Evolutionary conservation across 2,113 vertebrate species (phyloP).

Genomic region (Gallinago paraguaiae): DNA sequence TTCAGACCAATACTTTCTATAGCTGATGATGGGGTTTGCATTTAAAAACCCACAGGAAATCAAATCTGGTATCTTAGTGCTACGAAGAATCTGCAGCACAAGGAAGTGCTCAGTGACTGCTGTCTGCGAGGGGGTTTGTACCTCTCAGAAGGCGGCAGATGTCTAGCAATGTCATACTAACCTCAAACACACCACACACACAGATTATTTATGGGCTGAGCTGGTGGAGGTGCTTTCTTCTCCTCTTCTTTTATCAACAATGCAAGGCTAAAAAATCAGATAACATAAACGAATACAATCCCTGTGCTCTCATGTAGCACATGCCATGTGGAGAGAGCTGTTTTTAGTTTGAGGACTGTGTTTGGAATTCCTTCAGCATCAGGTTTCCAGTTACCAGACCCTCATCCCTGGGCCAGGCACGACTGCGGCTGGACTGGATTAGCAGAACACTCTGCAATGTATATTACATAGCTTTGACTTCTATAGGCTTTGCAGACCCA

Average conservation of each 20-base stretch:
- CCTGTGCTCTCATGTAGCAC: conserved; percentile 31
- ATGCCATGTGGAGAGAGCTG: conserved; percentile 56
- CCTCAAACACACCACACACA: conserved; percentile 18
- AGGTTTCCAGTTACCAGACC: conserved; percentile 73
- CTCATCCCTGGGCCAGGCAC: conserved; percentile 59
- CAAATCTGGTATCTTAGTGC: background rate
- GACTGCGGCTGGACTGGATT: conserved; percentile 63
- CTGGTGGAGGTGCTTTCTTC: conserved; percentile 43
- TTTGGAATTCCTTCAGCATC: conserved; percentile 77
- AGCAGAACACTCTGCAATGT: conserved; percentile 64
- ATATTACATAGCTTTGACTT: conserved; percentile 70
- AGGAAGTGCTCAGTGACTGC: background rate
- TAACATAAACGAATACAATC: conserved; percentile 63
- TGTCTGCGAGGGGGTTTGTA: background rate
- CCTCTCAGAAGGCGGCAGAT: conserved; percentile 5
- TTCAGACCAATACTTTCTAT: conserved; percentile 20
- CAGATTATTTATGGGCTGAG: conserved; percentile 57
- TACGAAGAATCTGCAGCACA: background rate
- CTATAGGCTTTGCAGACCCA: conserved; percentile 62
- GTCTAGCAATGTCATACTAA: background rate
- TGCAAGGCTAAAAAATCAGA: conserved; percentile 65
- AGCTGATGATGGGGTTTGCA: background rate
- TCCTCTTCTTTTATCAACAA: conserved; percentile 70
- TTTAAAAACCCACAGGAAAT: conserved; percentile 40
- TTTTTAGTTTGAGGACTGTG: conserved; percentile 73